A percentile compares a stretch with the other conserved stretches of the same genome.
These are phyloP conservation scores for Epizoanthus ramosus DNA, from an alignment of 92 coral and sea anemone genomes.

Conservation along the genomic window DNA sequence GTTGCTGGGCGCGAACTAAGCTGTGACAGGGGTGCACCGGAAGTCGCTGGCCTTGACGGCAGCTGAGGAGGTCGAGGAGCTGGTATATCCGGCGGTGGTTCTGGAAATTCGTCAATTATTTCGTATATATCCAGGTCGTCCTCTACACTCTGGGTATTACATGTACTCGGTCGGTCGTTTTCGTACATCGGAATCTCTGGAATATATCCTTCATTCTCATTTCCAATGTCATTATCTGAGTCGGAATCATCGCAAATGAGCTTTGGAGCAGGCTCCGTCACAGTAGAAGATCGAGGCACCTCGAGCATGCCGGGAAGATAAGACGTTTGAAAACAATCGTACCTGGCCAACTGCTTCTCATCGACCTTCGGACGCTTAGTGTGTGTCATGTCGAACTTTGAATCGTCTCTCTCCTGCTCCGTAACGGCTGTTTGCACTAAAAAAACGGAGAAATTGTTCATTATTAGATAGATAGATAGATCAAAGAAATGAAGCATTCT, in stretches of 20 bases:
- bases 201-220: slow-evolving; percentile 14
- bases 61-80: neutral
- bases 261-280: slow-evolving; percentile 26
- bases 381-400: slow-evolving; percentile 51
- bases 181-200: slow-evolving; percentile 17
- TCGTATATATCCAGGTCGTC: slow-evolving; percentile 8
- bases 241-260: slow-evolving; percentile 52
- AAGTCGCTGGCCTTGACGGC: neutral
- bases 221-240: slow-evolving; percentile 43
- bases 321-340: slow-evolving; percentile 57
- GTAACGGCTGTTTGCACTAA: slow-evolving; percentile 6
- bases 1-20: neutral
- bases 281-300: neutral
- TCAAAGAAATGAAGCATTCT: no score
- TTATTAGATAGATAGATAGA: no score
- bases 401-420: neutral
- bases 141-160: neutral
- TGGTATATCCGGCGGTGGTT: neutral
- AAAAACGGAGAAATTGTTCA: neutral
- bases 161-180: neutral
- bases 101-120: neutral
- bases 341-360: slow-evolving; percentile 39
- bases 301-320: slow-evolving; percentile 40
- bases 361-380: slow-evolving; percentile 47
- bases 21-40: neutral